phyloP scores from a whole-genome alignment of 2,888 invertebrate genomes.

The Lasioglossum malachurum region DNA sequence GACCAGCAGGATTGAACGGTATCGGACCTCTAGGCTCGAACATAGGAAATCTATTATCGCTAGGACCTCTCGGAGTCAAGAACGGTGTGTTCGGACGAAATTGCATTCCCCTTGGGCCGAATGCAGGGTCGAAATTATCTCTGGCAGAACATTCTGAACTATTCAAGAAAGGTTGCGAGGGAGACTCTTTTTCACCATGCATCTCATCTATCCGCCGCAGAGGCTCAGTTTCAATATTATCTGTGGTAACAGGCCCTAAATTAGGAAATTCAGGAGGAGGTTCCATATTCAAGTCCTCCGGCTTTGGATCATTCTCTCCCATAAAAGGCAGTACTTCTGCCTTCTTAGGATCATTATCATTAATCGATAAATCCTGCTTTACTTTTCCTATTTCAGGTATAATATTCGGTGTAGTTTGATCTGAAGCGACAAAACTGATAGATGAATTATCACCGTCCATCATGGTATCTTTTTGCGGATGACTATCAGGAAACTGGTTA shows the following conservation, averaged over 20 bases:
- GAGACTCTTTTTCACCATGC: slow-evolving; percentile 44
- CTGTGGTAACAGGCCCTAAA: slow-evolving; percentile 74
- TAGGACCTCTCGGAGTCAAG: slow-evolving; percentile 56
- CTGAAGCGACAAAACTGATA: slow-evolving; percentile 7
- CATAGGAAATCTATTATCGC: slow-evolving; percentile 52
- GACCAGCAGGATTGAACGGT: slow-evolving; percentile 30
- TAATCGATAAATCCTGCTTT: slow-evolving; percentile 20
- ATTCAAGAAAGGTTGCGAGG: slow-evolving; percentile 37
- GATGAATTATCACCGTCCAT: slow-evolving; percentile 24
- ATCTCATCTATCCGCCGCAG: slow-evolving; percentile 30
- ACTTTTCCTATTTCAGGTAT: slow-evolving; percentile 14
- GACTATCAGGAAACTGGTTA: slow-evolving; percentile 54
- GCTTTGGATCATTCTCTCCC: slow-evolving; percentile 81
- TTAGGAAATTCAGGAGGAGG: slow-evolving; percentile 82
- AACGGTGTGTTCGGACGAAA: slow-evolving; percentile 61
- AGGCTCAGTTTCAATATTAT: slow-evolving; percentile 26
- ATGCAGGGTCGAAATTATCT: slow-evolving; percentile 39
- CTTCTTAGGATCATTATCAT: slow-evolving; percentile 58
- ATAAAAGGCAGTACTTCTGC: slow-evolving; percentile 80
- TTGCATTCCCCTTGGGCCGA: slow-evolving; percentile 49
- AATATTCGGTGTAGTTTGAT: slow-evolving; percentile 32
- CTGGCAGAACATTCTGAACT: slow-evolving; percentile 48
- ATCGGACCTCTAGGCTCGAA: slow-evolving; percentile 50
- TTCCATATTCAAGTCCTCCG: slow-evolving; percentile 82
- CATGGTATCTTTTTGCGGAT: slow-evolving; percentile 10